Percentiles rank a stretch among this genome's conserved stretches.
Evolutionary conservation across 2,888 invertebrate genomes (phyloP).

Genomic region (Trachelus stipa): DNA sequence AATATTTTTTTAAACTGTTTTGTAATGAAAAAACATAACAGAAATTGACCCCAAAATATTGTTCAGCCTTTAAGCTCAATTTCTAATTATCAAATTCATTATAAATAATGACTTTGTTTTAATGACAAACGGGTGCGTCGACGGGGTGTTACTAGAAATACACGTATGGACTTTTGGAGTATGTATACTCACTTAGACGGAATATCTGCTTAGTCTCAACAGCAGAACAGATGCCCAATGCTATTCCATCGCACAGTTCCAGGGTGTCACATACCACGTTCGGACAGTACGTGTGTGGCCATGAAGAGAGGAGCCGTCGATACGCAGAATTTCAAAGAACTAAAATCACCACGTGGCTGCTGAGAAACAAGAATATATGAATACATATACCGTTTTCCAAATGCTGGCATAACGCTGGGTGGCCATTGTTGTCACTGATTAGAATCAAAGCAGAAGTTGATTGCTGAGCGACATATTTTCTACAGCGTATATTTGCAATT

Average conservation of each 20-base stretch:
- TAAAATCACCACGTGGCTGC: background rate
- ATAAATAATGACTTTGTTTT: background rate
- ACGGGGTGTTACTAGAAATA: background rate
- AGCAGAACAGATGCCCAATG: conserved; percentile 50
- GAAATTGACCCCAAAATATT: too few species aligned
- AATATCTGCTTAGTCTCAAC: conserved; percentile 55
- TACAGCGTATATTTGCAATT: too few species aligned
- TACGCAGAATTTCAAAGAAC: background rate
- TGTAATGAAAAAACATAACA: too few species aligned
- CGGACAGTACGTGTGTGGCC: conserved; percentile 33
- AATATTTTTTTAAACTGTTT: too few species aligned
- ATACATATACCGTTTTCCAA: background rate
- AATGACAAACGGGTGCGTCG: background rate
- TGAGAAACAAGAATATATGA: background rate
- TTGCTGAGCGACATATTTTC: too few species aligned
- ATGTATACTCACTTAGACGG: background rate
- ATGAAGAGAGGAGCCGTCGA: conserved; percentile 16
- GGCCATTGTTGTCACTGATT: background rate
- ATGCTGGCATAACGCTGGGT: background rate
- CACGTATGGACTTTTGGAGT: background rate
- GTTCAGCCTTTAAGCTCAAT: too few species aligned
- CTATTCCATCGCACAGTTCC: conserved; percentile 27
- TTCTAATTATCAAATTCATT: background rate
- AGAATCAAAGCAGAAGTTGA: background rate
- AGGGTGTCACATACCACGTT: conserved; percentile 41